phyloP scores from a whole-genome alignment of 1,140 invertebrate genomes.

The Drosophila littoralis region DNA sequence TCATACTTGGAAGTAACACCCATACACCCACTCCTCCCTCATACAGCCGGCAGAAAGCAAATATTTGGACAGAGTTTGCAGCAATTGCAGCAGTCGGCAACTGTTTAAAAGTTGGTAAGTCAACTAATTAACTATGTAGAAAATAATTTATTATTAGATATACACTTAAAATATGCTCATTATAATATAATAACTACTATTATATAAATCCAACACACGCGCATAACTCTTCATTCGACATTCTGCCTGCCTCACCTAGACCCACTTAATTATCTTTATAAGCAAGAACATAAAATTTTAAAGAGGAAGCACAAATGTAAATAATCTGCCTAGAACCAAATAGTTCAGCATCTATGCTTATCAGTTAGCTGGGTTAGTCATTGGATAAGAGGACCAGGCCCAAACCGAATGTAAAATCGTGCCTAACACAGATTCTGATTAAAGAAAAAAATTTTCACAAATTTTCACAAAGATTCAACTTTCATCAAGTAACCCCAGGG shows the following conservation, averaged over 20 bases:
- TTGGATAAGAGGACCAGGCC: constrained; percentile 42
- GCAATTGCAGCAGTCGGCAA: constrained; percentile 42
- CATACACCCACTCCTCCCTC: neutral
- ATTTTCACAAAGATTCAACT: too few species aligned
- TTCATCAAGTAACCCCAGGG: too few species aligned
- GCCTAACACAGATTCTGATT: neutral
- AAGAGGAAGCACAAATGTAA: constrained; percentile 52
- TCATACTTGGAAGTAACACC: neutral
- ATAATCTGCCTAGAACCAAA: constrained; percentile 36
- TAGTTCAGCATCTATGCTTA: constrained; percentile 49
- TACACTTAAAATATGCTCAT: constrained; percentile 5
- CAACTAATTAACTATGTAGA: constrained; percentile 15
- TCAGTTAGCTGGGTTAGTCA: constrained; percentile 32
- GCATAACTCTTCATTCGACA: constrained; percentile 65
- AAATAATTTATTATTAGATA: neutral
- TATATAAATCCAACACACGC: constrained; percentile 47
- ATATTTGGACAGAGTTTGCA: constrained; percentile 47
- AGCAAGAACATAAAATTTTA: constrained; percentile 16
- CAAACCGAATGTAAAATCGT: constrained; percentile 1
- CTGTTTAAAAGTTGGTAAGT: constrained; percentile 57
- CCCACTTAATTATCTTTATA: constrained; percentile 70
- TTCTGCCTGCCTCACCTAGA: constrained; percentile 48
- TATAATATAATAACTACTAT: constrained; percentile 53
- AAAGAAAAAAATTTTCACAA: too few species aligned
- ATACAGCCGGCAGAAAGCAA: constrained; percentile 10